These are phyloP conservation scores for Ceratina australensis DNA, from an alignment of 1,140 invertebrate genomes.

Conservation along the genomic window DNA sequence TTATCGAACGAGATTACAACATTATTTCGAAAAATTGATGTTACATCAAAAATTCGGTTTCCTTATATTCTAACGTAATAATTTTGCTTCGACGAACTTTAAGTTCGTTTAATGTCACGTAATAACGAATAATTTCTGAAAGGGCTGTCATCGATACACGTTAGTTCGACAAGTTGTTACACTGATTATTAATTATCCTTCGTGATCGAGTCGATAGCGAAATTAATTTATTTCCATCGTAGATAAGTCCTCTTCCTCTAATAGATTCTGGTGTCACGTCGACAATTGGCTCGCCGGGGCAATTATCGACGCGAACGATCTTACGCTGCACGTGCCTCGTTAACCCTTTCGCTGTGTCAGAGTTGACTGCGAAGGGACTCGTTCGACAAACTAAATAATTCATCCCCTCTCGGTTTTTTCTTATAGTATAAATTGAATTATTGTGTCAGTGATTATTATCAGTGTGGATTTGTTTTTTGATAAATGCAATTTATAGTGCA, in stretches of 20 bases:
- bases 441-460: too few relatives aligned
- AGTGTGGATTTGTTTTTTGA: too few relatives aligned
- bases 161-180: background rate
- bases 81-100: too few relatives aligned
- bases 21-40: too few relatives aligned
- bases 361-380: background rate
- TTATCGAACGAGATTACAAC: too few relatives aligned
- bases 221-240: constrained; percentile 17
- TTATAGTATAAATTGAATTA: background rate
- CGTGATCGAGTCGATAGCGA: constrained; percentile 8
- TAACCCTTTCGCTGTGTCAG: constrained; percentile 20
- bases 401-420: background rate
- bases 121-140: too few relatives aligned
- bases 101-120: too few relatives aligned
- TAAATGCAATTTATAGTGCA: too few relatives aligned
- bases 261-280: background rate
- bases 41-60: too few relatives aligned
- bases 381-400: background rate
- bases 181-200: constrained; percentile 32
- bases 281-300: constrained; percentile 2
- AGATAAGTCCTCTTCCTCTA: background rate
- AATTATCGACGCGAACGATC: constrained; percentile 22
- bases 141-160: background rate
- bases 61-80: too few relatives aligned
- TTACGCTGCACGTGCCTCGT: background rate